Evolutionary conservation across 2,888 invertebrate genomes (phyloP), one percentile per base, ranked within the genome.

Genomic region (Brenthis daphne): DNA sequence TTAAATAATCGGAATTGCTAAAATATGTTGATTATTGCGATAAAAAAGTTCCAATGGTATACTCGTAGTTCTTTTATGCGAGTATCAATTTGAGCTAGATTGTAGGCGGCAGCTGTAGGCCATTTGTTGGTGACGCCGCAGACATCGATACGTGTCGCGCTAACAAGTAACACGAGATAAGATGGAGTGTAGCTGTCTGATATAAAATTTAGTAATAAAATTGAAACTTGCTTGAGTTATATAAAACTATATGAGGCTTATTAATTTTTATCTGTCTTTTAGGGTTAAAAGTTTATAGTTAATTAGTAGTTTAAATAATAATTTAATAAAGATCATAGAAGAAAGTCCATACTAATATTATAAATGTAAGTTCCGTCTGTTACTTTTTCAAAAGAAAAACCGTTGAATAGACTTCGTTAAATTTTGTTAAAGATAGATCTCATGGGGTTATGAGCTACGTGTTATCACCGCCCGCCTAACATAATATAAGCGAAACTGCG

Each of bases 121-220:
- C 61, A 67, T 67, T 67, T 67, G 61, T 67, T 50, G 51, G 48
- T 55, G 69, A 70, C 63, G 68, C 65, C 53, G 64, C 64, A 48
- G 61, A 67, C 67, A 71, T 67, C 74, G 69, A 65, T 70, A 68
- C 60, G 51, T 56, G 66, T 69, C 68, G 24, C 50, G 64, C 72
- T 74, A 75, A 74, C 74, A 71, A 75, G 74, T 65, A 74, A 75
- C 71, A 16, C 29, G 75, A 74, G 56, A 64, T 67, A 67, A 72
- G 75, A 75, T 68, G 33, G 69, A 73, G 67, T 60, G 57, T 20
- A 29, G 29, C 51, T 47, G 67, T 64, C 47, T 33, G 51, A 37
- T 56, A 54, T 54, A n/a, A n/a, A 60, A 60, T 53, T 54, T 47
- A 47, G 24, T 24, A 48, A 55, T 37, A 55, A 53, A 53, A 63